Conservation (phyloP, 2,797 vertebrate genomes). For the Tenualosa ilisha region DNA sequence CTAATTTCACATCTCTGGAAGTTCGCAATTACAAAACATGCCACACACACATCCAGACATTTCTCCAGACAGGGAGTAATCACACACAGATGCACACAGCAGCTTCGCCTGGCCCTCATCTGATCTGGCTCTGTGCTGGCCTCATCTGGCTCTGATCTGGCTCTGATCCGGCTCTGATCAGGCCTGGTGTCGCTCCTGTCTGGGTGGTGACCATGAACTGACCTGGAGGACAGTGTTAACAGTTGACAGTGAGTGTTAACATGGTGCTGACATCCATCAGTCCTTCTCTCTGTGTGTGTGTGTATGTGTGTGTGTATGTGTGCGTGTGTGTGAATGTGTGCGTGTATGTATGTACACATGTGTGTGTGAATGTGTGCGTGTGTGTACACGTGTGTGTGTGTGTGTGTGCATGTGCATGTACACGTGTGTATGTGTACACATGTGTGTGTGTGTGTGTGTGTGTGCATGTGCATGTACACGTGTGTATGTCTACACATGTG, state of each 20-base stretch:
- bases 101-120: not conserved
- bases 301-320: not conserved
- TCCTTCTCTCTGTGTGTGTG: too few relatives aligned
- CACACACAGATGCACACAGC: not conserved
- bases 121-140: not conserved
- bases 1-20: constrained; percentile 59
- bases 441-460: not conserved
- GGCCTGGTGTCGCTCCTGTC: not conserved
- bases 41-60: not conserved
- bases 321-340: not conserved
- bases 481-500: not conserved
- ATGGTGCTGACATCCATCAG: not conserved
- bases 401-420: not conserved
- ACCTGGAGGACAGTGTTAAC: not conserved
- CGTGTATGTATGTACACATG: not conserved
- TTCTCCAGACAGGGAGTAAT: too few relatives aligned
- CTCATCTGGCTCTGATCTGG: not conserved
- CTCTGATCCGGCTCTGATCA: not conserved
- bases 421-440: not conserved
- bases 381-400: not conserved
- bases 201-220: not conserved
- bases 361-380: too few relatives aligned
- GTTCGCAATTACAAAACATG: not conserved
- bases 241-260: not conserved
- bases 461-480: too few relatives aligned